Conservation (phyloP, 2,888 invertebrate genomes). For the Drosophila flavopinicola region DNA sequence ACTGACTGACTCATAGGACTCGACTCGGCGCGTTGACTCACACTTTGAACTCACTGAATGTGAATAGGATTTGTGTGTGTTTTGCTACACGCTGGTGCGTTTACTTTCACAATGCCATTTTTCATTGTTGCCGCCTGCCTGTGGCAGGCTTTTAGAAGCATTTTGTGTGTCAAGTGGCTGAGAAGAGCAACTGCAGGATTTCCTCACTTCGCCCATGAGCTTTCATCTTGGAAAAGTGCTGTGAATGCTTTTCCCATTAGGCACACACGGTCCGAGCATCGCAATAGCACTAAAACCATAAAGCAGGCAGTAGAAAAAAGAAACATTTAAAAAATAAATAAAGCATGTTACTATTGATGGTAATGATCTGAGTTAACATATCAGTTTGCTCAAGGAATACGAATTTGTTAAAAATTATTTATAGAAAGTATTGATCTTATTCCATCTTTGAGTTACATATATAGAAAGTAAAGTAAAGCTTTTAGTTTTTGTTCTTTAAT, state of each 20-base stretch:
- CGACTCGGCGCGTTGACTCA: slow-evolving; percentile 28
- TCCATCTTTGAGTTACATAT: too few relatives aligned
- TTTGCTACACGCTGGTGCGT: neutral
- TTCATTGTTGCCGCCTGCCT: slow-evolving; percentile 29
- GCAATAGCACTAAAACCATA: too few relatives aligned
- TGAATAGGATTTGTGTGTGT: slow-evolving; percentile 14
- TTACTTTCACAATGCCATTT: slow-evolving; percentile 31
- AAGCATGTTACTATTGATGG: too few relatives aligned
- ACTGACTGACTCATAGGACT: slow-evolving; percentile 18
- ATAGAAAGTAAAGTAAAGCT: too few relatives aligned
- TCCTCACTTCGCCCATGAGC: slow-evolving; percentile 37
- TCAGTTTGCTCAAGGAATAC: too few relatives aligned
- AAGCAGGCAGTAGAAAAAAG: too few relatives aligned
- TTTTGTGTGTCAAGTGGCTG: slow-evolving; percentile 56
- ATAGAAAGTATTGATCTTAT: too few relatives aligned
- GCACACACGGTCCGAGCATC: slow-evolving; percentile 20
- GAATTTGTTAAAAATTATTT: too few relatives aligned
- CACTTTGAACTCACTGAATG: neutral
- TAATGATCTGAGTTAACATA: too few relatives aligned
- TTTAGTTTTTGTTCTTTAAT: too few relatives aligned
- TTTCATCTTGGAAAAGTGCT: slow-evolving; percentile 46
- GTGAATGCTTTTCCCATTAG: slow-evolving; percentile 56
- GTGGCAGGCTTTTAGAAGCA: slow-evolving; percentile 46
- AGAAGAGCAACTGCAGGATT: slow-evolving; percentile 43
- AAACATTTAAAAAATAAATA: neutral